These are phyloP conservation scores for Diarsia mendica DNA, from an alignment of 2,888 invertebrate genomes.

Conservation along the genomic window DNA sequence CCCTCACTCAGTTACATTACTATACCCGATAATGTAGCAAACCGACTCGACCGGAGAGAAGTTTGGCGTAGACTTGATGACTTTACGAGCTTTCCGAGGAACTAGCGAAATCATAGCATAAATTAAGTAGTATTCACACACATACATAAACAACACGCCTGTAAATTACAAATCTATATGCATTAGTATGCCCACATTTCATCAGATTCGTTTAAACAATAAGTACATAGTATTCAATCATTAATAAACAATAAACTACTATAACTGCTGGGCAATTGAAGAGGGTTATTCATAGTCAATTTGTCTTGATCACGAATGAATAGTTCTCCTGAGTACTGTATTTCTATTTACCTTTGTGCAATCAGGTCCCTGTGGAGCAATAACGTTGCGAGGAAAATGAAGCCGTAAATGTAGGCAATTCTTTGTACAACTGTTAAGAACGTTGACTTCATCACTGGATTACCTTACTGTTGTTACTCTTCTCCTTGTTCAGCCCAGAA, in stretches of 20 bases:
- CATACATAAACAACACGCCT: no score
- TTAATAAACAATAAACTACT: neutral
- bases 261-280: neutral
- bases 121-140: neutral
- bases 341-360: constrained; percentile 10
- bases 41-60: neutral
- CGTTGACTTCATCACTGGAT: no score
- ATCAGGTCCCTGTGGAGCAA: constrained; percentile 1
- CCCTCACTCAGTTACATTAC: neutral
- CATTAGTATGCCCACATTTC: no score
- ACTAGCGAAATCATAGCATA: neutral
- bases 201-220: no score
- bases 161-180: no score
- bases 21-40: neutral
- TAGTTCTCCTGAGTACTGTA: constrained; percentile 10
- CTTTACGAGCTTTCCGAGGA: neutral
- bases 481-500: no score
- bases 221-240: neutral
- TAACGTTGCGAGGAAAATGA: neutral
- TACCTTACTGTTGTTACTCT: no score
- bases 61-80: neutral
- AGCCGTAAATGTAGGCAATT: neutral
- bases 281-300: neutral
- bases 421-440: neutral
- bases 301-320: neutral